Conservation (phyloP, 2,888 invertebrate genomes). For the Limenitis camilla region DNA sequence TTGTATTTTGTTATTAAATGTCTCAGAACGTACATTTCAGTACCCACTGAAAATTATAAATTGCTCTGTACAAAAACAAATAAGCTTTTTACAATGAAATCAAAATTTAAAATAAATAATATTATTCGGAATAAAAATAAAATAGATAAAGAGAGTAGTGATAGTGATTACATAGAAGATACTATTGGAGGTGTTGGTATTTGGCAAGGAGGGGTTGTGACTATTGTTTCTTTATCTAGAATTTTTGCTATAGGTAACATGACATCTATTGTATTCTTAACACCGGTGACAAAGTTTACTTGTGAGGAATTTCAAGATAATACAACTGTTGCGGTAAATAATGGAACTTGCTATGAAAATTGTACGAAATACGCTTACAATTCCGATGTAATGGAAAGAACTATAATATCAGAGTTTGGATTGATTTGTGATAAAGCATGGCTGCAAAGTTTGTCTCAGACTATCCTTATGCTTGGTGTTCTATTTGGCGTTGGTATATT, state of each 20-base stretch:
- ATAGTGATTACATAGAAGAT: slow-evolving; percentile 44
- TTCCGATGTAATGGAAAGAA: slow-evolving; percentile 34
- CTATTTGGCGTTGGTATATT: slow-evolving; percentile 37
- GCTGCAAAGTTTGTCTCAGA: slow-evolving; percentile 45
- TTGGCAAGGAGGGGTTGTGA: slow-evolving; percentile 37
- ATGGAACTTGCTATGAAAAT: too few relatives aligned
- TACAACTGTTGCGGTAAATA: too few relatives aligned
- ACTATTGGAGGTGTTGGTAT: slow-evolving; percentile 44
- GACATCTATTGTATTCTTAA: slow-evolving; percentile 39
- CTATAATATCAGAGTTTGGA: slow-evolving; percentile 39
- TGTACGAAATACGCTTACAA: slow-evolving; percentile 38
- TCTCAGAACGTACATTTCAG: too few relatives aligned
- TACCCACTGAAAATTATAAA: too few relatives aligned
- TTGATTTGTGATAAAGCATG: slow-evolving; percentile 44
- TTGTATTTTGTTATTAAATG: too few relatives aligned
- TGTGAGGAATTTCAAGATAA: slow-evolving; percentile 35
- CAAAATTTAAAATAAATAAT: neutral
- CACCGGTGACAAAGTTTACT: slow-evolving; percentile 39
- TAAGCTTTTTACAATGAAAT: neutral
- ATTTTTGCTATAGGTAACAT: slow-evolving; percentile 38
- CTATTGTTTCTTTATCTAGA: slow-evolving; percentile 30
- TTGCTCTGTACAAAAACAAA: too few relatives aligned
- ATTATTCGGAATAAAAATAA: neutral
- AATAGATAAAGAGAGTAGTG: slow-evolving; percentile 11
- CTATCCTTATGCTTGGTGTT: slow-evolving; percentile 43